phyloP scores from a whole-genome alignment of 1,140 invertebrate species.

The Aphis craccivora region DNA sequence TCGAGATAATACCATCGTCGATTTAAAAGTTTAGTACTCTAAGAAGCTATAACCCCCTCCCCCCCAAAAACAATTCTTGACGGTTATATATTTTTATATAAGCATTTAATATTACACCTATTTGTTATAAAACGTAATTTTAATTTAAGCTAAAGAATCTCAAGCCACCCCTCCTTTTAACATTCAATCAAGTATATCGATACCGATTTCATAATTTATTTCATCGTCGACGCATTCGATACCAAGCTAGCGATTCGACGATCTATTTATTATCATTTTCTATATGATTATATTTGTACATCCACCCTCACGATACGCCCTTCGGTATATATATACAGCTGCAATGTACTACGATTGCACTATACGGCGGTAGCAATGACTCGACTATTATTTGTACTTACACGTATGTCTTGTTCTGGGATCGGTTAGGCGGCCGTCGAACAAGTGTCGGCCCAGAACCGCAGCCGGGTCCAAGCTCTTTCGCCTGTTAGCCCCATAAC shows the following conservation, averaged over 20 bases:
- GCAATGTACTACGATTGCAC: too few species aligned
- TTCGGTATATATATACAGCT: too few species aligned
- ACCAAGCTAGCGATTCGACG: background rate
- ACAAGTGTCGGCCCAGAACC: slow-evolving; percentile 9
- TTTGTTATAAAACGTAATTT: too few species aligned
- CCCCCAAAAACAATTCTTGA: too few species aligned
- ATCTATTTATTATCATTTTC: too few species aligned
- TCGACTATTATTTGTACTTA: background rate
- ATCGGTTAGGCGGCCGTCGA: slow-evolving; percentile 12
- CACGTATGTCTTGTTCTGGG: slow-evolving; percentile 13
- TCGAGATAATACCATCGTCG: background rate
- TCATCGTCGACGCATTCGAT: too few species aligned
- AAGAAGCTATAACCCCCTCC: too few species aligned
- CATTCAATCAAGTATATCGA: background rate
- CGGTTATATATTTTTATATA: too few species aligned
- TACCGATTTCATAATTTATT: background rate
- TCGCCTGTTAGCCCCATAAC: background rate
- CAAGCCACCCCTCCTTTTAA: background rate
- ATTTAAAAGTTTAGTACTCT: background rate
- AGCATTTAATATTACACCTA: too few species aligned
- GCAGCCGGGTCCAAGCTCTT: slow-evolving; percentile 43
- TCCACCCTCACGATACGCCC: too few species aligned
- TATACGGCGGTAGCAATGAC: background rate
- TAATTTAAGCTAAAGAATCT: too few species aligned
- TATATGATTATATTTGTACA: too few species aligned